Percentiles rank a stretch among this genome's conserved stretches.
These are phyloP conservation scores for Cremastinae sp. DNA, from an alignment of 2,888 invertebrate genomes.

Conservation along the genomic window DNA sequence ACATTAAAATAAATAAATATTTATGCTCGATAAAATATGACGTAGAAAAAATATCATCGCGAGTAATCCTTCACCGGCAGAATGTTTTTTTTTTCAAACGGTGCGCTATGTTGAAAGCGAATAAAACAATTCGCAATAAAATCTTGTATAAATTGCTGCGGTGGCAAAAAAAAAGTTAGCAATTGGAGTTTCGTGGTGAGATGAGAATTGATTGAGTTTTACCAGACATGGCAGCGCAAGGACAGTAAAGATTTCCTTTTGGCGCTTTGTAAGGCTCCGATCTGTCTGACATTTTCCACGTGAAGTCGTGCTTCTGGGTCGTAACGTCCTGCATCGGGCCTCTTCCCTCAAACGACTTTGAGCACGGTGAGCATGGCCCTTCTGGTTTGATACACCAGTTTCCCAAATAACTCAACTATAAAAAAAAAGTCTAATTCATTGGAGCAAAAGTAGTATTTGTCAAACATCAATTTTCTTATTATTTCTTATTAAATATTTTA, in stretches of 20 bases:
- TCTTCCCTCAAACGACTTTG: conserved; percentile 77
- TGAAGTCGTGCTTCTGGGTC: conserved; percentile 88
- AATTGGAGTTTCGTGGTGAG: background rate
- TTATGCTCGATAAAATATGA: conserved; percentile 1
- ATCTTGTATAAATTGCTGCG: background rate
- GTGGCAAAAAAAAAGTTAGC: background rate
- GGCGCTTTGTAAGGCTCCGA: conserved; percentile 61
- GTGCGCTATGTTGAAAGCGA: too few species aligned
- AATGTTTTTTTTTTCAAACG: too few species aligned
- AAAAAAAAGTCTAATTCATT: conserved; percentile 4
- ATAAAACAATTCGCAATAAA: too few species aligned
- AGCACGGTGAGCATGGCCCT: conserved; percentile 68
- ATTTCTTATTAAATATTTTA: too few species aligned
- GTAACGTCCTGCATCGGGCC: conserved; percentile 88
- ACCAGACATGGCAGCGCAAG: conserved; percentile 72
- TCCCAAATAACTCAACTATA: conserved; percentile 75
- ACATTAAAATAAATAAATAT: conserved; percentile 37
- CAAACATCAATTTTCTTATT: too few species aligned
- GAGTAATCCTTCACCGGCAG: background rate
- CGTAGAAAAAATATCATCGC: background rate
- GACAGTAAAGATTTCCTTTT: conserved; percentile 67
- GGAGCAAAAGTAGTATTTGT: too few species aligned
- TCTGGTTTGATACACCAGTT: conserved; percentile 74
- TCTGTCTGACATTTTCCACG: conserved; percentile 70
- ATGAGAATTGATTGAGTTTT: conserved; percentile 24